Conservation (phyloP, 2,888 invertebrate genomes). For the Isoperla grammatica region DNA sequence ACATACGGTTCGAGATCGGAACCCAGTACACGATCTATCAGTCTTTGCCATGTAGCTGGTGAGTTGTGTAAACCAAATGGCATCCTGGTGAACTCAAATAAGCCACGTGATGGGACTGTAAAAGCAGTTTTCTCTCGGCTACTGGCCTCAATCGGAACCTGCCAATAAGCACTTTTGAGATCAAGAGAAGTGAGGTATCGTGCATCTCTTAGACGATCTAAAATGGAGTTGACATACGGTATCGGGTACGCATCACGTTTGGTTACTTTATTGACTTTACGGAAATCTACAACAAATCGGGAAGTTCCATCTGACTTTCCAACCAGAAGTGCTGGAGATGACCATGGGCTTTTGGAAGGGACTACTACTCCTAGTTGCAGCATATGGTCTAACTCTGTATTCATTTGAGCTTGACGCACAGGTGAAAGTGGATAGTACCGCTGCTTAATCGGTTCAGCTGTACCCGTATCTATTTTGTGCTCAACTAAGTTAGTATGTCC, state of each 20-base stretch:
- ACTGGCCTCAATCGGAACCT: slow-evolving; percentile 32
- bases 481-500: no score
- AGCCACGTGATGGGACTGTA: slow-evolving; percentile 34
- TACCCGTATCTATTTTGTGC: no score
- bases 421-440: slow-evolving; percentile 29
- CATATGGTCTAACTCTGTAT: slow-evolving; percentile 38
- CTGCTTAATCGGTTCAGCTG: slow-evolving; percentile 27
- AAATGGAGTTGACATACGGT: slow-evolving; percentile 35
- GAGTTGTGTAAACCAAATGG: slow-evolving; percentile 41
- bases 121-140: slow-evolving; percentile 36
- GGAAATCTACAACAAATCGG: slow-evolving; percentile 37
- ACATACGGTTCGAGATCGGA: slow-evolving; percentile 34
- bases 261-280: slow-evolving; percentile 37
- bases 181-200: slow-evolving; percentile 38
- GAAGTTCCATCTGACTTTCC: slow-evolving; percentile 34
- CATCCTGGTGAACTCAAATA: slow-evolving; percentile 44
- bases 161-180: slow-evolving; percentile 36
- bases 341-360: slow-evolving; percentile 36
- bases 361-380: slow-evolving; percentile 37
- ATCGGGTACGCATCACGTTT: slow-evolving; percentile 37
- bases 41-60: slow-evolving; percentile 35
- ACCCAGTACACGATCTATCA: slow-evolving; percentile 35
- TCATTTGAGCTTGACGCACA: slow-evolving; percentile 20
- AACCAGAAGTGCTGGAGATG: slow-evolving; percentile 35
- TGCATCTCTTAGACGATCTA: slow-evolving; percentile 36